Base-by-base conservation (phyloP, 2,113 vertebrate species). In the Dicaeum eximium region DNA sequence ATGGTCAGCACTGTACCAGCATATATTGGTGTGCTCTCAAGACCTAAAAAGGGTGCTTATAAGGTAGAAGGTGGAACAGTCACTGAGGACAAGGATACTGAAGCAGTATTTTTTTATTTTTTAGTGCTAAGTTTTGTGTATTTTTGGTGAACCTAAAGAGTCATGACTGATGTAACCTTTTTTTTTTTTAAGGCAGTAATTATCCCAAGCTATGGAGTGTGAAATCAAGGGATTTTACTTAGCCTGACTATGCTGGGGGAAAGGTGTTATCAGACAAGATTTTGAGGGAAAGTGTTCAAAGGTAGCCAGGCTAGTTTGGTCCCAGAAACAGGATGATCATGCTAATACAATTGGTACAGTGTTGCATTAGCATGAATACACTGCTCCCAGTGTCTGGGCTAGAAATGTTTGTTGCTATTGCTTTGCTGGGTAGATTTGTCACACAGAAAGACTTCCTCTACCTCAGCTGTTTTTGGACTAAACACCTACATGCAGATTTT, bases 351-450 rank as follows among this genome's bases (percentile, higher is more conserved):
- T 40, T 56, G 7, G 31, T 17, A 4, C 9, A 18, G 37, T 11
- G 56, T 15, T 8, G 1, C 2, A 1, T 56, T 61, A 61, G 9
- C 21, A 8, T 6, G n/a, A 38, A 21, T 33, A 25, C 2, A 0
- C 8, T 44, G 19, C 19, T 93, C 11, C 22, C 25, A 24, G 22
- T 24, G 17, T n/a, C 44, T 77, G 25, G 28, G 15, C 28, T 21
- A 53, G 66, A 61, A 13, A 6, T 37, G 0, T 27, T 82, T 54
- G 24, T 38, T 79, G 11, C 44, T 80, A 7, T 44, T 88, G 19
- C 11, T 73, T 81, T 73, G 13, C 15, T 5, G 5, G 14, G 30
- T 67, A 70, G 21, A 67, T 89, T 48, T 72, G 25, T n/a, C 35
- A 42, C 0, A 1, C 14, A 12, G 15, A 40, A 77, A 65, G 25